These are phyloP conservation scores for Mystacides longicornis DNA, from an alignment of 2,888 invertebrate genomes.

Conservation along the genomic window DNA sequence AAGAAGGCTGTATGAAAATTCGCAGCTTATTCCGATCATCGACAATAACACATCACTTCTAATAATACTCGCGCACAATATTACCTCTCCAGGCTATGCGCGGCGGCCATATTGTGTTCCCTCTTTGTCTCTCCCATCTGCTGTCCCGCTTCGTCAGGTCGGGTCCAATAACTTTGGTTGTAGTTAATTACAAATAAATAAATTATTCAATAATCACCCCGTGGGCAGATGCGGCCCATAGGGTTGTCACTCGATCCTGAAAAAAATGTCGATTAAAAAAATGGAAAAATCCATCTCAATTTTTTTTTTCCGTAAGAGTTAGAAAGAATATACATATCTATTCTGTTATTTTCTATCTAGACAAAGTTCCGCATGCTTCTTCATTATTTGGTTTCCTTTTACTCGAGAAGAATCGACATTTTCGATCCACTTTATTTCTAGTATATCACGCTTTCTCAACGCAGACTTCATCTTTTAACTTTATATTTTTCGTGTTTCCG, in stretches of 20 bases:
- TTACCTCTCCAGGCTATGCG: slow-evolving; percentile 6
- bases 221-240: slow-evolving; percentile 34
- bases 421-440: no score
- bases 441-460: no score
- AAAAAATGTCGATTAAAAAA: no score
- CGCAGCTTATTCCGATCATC: slow-evolving; percentile 6
- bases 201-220: slow-evolving; percentile 44
- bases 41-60: slow-evolving; percentile 9
- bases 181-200: slow-evolving; percentile 53
- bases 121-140: slow-evolving; percentile 36
- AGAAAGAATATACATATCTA: no score
- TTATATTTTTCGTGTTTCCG: no score
- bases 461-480: no score
- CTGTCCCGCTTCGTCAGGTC: slow-evolving; percentile 36
- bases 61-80: not conserved
- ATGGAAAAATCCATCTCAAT: no score
- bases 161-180: slow-evolving; percentile 40
- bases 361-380: no score
- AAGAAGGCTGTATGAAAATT: slow-evolving; percentile 7
- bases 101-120: slow-evolving; percentile 28
- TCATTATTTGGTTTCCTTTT: no score
- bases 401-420: no score
- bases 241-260: slow-evolving; percentile 17
- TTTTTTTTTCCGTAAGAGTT: no score
- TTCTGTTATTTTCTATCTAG: no score